Base-by-base conservation (phyloP, 1,140 invertebrate species). In the Pseudomyrmex cubaensis region DNA sequence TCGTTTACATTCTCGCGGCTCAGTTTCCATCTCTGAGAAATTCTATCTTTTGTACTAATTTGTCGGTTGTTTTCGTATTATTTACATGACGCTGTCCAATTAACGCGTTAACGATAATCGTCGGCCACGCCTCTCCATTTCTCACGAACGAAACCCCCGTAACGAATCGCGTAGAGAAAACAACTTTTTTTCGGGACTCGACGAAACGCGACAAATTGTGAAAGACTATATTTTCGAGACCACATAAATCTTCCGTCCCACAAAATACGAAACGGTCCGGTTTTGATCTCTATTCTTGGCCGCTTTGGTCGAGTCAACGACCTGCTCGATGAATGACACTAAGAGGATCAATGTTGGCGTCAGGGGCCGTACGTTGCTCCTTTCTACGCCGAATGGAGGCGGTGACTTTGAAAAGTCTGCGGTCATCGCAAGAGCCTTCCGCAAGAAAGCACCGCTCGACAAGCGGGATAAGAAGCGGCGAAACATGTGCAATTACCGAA, bases 401-500 rank as follows among this genome's bases (percentile, higher is more conserved):
- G 22, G 54, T 57, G 76, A 61, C 76, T 70, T 72, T 25, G 64
- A 69, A 70, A 70, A 80, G 76, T 70, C 66, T 50, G 66, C 46
- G 54, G 25, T 61, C 54, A 56, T 22, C 66, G 63, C 57, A 59
- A 59, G 25, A 54, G 57, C 17, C 78, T 82, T 78, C 54, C 74
- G 82, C 56, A 84, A 77, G 72, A 83, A 83, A 54, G 62, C 44
- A 66, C 20, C 69, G 52, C 35, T 35, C 69, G 59, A 66, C 48
- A 59, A 67, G 54, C 35, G 17, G 64, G 84, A 76, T 83, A 76
- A 75, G 82, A 85, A 76, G 70, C 82, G 46, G 84, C 57, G 83
- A 84, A 84, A 84, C 76, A 66, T 22, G 76, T 70, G 83, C 54
- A 84, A 63, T 84, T 70, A 80, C 75, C 82, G 64, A 80, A 84